phyloP scores from a whole-genome alignment of 1,140 invertebrate genomes.

The Carcinoscorpius rotundicauda region DNA sequence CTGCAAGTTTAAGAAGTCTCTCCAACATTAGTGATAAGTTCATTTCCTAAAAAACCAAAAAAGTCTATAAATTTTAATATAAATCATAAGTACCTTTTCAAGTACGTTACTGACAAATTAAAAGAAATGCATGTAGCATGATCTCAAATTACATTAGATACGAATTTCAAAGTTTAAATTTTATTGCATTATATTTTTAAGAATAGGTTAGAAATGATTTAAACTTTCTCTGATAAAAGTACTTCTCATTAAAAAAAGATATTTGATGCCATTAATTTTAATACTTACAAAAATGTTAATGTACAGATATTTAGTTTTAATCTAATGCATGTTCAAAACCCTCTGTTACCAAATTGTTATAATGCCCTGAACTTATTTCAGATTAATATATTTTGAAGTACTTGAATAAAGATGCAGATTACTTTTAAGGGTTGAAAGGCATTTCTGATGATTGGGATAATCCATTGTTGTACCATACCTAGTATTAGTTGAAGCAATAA shows the following conservation, averaged over 20 bases:
- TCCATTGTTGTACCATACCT: conserved; percentile 93
- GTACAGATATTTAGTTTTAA: too few species aligned
- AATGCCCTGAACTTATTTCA: too few species aligned
- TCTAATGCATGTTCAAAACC: too few species aligned
- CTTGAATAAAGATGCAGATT: conserved; percentile 16
- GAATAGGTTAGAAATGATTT: too few species aligned
- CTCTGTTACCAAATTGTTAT: too few species aligned
- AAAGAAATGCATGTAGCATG: background rate
- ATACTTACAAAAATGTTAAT: too few species aligned
- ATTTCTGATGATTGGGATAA: conserved; percentile 91
- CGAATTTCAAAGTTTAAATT: background rate
- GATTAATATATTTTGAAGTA: too few species aligned
- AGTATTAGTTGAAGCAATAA: conserved; percentile 69
- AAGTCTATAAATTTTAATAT: conserved; percentile 5
- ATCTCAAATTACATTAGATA: background rate
- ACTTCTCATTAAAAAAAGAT: too few species aligned
- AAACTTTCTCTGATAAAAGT: too few species aligned
- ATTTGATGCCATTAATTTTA: too few species aligned
- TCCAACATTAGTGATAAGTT: conserved; percentile 45
- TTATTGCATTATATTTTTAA: conserved; percentile 21
- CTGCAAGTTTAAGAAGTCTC: conserved; percentile 44
- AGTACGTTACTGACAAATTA: too few species aligned
- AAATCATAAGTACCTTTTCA: background rate
- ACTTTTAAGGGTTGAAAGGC: conserved; percentile 81
- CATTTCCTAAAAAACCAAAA: conserved; percentile 54